A percentile compares a stretch with the other conserved stretches of the same genome.
Evolutionary conservation across 1,140 invertebrate species (phyloP).

Genomic region (Anagrus nilaparvatae): DNA sequence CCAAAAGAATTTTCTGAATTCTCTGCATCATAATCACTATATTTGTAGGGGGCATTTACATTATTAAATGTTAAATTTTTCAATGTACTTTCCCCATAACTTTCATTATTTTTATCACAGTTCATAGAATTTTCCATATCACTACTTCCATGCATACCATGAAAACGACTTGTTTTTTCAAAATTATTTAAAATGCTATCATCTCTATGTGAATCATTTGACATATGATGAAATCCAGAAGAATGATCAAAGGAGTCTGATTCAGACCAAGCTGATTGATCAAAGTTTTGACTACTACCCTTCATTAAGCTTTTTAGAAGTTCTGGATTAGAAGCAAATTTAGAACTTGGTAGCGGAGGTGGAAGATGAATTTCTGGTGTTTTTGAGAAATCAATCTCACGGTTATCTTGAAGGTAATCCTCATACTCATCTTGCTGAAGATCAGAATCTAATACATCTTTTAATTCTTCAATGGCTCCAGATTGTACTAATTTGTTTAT

Average conservation of each 20-base stretch:
- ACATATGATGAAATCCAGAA: constrained; percentile 30
- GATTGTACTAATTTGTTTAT: constrained; percentile 65
- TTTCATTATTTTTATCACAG: constrained; percentile 14
- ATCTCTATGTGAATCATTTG: constrained; percentile 29
- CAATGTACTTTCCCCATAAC: neutral
- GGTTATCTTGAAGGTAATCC: constrained; percentile 44
- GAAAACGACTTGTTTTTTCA: neutral
- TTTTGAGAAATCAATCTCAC: constrained; percentile 39
- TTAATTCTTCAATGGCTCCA: constrained; percentile 66
- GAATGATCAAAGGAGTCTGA: constrained; percentile 24
- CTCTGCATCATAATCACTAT: constrained; percentile 7
- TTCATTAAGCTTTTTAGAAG: constrained; percentile 35
- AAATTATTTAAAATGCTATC: constrained; percentile 29
- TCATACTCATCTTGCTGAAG: constrained; percentile 48
- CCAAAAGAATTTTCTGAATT: too few relatives aligned
- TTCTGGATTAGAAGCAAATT: constrained; percentile 39
- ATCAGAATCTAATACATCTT: constrained; percentile 57
- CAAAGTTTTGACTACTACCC: constrained; percentile 38
- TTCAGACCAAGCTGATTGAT: constrained; percentile 37
- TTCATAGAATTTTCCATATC: constrained; percentile 14
- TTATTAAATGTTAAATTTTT: neutral
- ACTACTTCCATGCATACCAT: constrained; percentile 14
- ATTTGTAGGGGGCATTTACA: constrained; percentile 2
- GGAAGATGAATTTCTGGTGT: constrained; percentile 34
- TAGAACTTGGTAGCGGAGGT: constrained; percentile 37